Evolutionary conservation across 2,888 invertebrate genomes (phyloP), one percentile per base, ranked within the genome.

Genomic region (Tetragnatha montana): DNA sequence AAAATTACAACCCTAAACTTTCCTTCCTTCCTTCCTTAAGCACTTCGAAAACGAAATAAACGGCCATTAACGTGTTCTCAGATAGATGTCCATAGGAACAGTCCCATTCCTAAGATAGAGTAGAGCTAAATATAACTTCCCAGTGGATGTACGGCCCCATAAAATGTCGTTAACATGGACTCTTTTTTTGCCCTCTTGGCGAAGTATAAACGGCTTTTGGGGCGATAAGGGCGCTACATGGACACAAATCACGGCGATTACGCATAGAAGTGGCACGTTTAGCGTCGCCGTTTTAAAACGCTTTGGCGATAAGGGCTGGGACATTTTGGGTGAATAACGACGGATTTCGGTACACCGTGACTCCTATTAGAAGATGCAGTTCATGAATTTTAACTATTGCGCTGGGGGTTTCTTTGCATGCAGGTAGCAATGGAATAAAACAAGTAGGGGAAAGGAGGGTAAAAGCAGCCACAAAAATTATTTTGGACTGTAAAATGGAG

Each of bases 181-280:
- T 12, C 49, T n/a, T 81, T 81, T 81, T 81, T 81, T 81, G 49
- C 4, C 60, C 60, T 60, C 17, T 60, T 60, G 74, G 35, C 19
- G 60, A 74, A 74, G 74, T 82, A 82, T 82, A 82, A 60, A 82
- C 74, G 82, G 82, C 82, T 82, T 82, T 82, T 82, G 73, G 51
- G 73, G 74, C 74, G 82, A 82, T 82, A 82, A 82, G 82, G n/a
- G 74, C 73, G 60, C 74, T 82, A 82, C 82, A 22, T 19, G 82
- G 74, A 35, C 82, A 82, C 82, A 82, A 82, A 82, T 82, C 82
- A 82, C 73, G 70, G 73, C 51, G 82, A 82, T 82, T 73, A 22
- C 22, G 22, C 60, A 22, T 17, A 17, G 50, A 50, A 81, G 81
- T 74, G 82, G 60, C 51, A 47, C 47, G 70, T 70, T 49, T 47